Conservation (phyloP, 2,113 vertebrate species). For the Anarhynchus alexandrinus region DNA sequence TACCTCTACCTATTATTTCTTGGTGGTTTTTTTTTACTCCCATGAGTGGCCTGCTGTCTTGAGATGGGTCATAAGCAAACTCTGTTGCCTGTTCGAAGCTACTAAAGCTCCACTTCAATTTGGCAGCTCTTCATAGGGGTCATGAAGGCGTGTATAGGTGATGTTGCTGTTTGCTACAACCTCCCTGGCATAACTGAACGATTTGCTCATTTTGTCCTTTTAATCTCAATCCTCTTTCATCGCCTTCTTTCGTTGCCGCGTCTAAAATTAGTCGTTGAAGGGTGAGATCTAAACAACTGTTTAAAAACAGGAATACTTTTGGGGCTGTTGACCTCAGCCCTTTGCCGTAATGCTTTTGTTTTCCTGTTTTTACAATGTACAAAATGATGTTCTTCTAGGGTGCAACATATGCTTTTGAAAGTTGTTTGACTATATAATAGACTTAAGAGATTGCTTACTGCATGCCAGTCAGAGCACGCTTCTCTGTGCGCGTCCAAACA, state of each 20-base stretch:
- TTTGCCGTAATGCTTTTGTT: neutral
- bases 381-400: neutral
- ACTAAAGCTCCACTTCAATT: neutral
- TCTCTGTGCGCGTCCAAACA: neutral
- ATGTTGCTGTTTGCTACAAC: neutral
- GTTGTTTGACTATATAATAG: neutral
- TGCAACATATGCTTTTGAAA: neutral
- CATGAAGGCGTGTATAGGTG: neutral
- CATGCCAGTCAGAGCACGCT: neutral
- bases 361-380: neutral
- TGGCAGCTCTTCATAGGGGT: neutral
- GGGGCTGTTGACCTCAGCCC: neutral
- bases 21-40: neutral
- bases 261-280: neutral
- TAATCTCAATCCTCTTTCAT: neutral
- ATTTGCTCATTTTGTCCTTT: neutral
- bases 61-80: neutral
- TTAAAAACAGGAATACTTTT: neutral
- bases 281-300: neutral
- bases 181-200: neutral
- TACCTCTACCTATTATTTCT: neutral
- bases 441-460: neutral
- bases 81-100: neutral
- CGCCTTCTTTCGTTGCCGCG: neutral
- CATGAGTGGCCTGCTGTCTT: neutral